These are phyloP conservation scores for Solenopsis fugax DNA, from an alignment of 1,140 invertebrate genomes.

Conservation along the genomic window DNA sequence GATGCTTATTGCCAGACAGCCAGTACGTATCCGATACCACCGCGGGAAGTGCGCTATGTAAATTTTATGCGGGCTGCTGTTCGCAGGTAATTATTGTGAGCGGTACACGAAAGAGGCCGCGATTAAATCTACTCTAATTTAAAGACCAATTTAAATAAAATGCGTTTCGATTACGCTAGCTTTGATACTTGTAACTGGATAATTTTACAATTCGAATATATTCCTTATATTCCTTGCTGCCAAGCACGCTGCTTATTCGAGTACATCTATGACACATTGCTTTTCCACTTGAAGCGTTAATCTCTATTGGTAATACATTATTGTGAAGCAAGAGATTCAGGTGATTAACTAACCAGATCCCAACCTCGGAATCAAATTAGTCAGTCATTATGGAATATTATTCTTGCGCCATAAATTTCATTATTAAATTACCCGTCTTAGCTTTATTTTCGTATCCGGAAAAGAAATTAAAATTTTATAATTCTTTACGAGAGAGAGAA, in stretches of 20 bases:
- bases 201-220: constrained; percentile 20
- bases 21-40: constrained; percentile 47
- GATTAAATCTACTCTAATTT: constrained; percentile 74
- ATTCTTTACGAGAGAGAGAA: neutral
- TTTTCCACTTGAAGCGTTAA: constrained; percentile 2
- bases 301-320: neutral
- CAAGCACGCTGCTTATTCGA: neutral
- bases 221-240: neutral
- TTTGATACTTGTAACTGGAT: constrained; percentile 3
- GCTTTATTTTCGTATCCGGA: neutral
- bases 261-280: neutral
- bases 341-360: neutral
- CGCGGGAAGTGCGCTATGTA: constrained; percentile 74
- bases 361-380: constrained; percentile 12
- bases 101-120: constrained; percentile 68
- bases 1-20: neutral
- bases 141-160: constrained; percentile 40
- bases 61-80: constrained; percentile 75
- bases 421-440: neutral
- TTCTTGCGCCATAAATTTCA: neutral
- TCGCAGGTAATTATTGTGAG: constrained; percentile 77
- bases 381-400: constrained; percentile 26
- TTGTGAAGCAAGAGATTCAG: neutral
- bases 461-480: neutral
- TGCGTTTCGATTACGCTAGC: neutral